These are phyloP conservation scores for Prosopocoilus inquinatus DNA, from an alignment of 2,888 invertebrate genomes.

Conservation along the genomic window DNA sequence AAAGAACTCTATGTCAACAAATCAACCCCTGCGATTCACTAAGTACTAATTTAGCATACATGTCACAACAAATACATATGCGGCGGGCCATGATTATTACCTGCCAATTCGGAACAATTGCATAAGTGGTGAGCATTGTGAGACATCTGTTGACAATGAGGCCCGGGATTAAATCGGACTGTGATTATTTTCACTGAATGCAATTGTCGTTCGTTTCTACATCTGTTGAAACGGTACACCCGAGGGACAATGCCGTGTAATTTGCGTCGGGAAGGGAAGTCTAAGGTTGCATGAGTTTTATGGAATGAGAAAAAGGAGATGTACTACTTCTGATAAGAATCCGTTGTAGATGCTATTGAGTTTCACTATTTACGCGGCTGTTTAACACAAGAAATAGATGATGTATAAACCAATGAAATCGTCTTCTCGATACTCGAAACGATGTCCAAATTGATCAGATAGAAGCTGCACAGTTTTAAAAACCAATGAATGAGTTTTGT, in stretches of 20 bases:
- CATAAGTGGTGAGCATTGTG: slow-evolving; percentile 40
- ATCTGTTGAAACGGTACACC: slow-evolving; percentile 45
- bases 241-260: slow-evolving; percentile 35
- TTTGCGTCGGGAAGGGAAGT: slow-evolving; percentile 23
- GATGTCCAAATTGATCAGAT: no score
- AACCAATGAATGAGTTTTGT: no score
- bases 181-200: slow-evolving; percentile 30
- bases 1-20: slow-evolving; percentile 1
- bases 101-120: slow-evolving; percentile 44
- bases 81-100: slow-evolving; percentile 42
- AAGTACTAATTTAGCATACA: slow-evolving; percentile 33
- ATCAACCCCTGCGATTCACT: neutral
- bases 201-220: slow-evolving; percentile 37
- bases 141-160: slow-evolving; percentile 38
- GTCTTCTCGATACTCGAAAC: no score
- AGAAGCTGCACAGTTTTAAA: no score
- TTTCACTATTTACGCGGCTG: no score
- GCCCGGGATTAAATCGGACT: slow-evolving; percentile 30
- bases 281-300: slow-evolving; percentile 35
- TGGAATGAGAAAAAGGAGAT: slow-evolving; percentile 34
- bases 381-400: no score
- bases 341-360: slow-evolving; percentile 3
- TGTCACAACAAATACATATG: slow-evolving; percentile 45
- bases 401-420: no score
- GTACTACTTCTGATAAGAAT: slow-evolving; percentile 31